phyloP scores from a whole-genome alignment of 2,797 vertebrate genomes.

The Lates japonicus region DNA sequence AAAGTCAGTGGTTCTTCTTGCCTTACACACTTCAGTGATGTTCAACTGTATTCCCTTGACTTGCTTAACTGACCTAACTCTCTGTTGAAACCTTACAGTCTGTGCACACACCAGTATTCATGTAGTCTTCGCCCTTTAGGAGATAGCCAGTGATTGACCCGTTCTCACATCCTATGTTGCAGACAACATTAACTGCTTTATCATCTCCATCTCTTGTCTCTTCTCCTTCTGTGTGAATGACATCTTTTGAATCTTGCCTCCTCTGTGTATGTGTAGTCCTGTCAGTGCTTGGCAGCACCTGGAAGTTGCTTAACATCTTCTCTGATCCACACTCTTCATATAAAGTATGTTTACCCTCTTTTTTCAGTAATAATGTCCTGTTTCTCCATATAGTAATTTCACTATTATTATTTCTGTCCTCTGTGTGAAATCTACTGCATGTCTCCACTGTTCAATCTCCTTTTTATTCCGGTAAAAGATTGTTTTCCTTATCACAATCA shows the following conservation, averaged over 20 bases:
- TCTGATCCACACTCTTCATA: too few relatives aligned
- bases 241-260: not conserved
- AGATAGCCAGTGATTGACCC: not conserved
- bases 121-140: not conserved
- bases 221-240: not conserved
- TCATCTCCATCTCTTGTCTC: not conserved
- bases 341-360: not conserved
- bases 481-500: too few relatives aligned
- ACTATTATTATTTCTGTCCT: not conserved
- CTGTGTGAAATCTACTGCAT: not conserved
- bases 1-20: not conserved
- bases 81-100: constrained; percentile 18
- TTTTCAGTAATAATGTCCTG: too few relatives aligned
- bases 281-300: not conserved
- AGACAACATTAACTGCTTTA: constrained; percentile 2
- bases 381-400: too few relatives aligned
- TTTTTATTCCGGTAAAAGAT: too few relatives aligned
- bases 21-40: not conserved
- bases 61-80: not conserved
- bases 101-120: not conserved
- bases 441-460: not conserved
- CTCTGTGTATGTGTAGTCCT: too few relatives aligned
- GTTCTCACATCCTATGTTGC: not conserved
- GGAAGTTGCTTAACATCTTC: too few relatives aligned
- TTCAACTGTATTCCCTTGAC: not conserved